These are phyloP conservation scores for Drosophila seclusa DNA, from an alignment of 2,888 invertebrate genomes.

Conservation along the genomic window DNA sequence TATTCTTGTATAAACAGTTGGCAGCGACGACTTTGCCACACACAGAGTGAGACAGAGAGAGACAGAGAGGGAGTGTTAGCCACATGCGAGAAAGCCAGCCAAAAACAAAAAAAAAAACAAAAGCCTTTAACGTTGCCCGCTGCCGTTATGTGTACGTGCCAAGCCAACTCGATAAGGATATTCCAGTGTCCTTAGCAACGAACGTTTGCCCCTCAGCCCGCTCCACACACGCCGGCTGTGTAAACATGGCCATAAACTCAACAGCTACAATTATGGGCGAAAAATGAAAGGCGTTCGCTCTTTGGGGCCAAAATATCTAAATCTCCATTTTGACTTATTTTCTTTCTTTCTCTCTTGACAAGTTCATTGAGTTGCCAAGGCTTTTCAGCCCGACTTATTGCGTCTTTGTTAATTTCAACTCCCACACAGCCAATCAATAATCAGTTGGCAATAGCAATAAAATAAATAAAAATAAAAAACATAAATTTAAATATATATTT, in stretches of 20 bases:
- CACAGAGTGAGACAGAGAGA: background rate
- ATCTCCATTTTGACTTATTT: conserved; percentile 28
- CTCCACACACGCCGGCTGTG: conserved; percentile 38
- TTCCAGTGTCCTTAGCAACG: conserved; percentile 4
- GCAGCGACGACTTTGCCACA: conserved; percentile 6
- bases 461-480: too few species aligned
- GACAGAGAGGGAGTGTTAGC: background rate
- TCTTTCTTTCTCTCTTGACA: conserved; percentile 6
- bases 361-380: background rate
- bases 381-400: background rate
- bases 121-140: conserved; percentile 67
- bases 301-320: conserved; percentile 10
- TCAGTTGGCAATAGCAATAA: background rate
- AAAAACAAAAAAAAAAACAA: conserved; percentile 51
- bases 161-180: conserved; percentile 48
- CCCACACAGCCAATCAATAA: background rate
- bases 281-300: conserved; percentile 55
- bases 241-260: conserved; percentile 72
- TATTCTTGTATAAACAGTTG: conserved; percentile 55
- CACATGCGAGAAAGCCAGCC: conserved; percentile 30
- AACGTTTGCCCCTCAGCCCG: background rate
- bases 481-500: too few species aligned
- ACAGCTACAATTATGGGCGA: conserved; percentile 48
- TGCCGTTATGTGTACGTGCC: conserved; percentile 70
- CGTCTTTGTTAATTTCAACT: background rate